phyloP scores from a whole-genome alignment of 2,113 vertebrate genomes.

The Petromus typicus region DNA sequence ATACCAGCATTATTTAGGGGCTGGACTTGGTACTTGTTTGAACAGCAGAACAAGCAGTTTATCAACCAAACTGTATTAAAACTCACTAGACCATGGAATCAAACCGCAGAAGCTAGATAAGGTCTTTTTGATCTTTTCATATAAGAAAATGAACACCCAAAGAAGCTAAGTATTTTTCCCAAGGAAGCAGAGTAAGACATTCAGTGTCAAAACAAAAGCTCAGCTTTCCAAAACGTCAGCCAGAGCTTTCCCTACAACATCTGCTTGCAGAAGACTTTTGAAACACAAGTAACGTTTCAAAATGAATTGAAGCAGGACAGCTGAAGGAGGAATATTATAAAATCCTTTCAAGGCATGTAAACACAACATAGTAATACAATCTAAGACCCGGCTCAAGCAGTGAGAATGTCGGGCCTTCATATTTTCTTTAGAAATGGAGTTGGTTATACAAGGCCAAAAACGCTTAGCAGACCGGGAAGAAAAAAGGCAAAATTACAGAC shows the following conservation, averaged over 20 bases:
- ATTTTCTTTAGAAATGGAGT: background rate
- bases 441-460: background rate
- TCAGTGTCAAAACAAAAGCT: background rate
- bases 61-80: background rate
- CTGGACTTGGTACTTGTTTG: background rate
- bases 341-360: background rate
- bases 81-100: background rate
- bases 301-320: background rate
- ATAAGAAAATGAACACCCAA: background rate
- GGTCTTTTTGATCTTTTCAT: background rate
- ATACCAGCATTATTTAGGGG: background rate
- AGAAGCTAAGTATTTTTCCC: background rate
- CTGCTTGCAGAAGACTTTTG: background rate
- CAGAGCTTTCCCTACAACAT: background rate
- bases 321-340: background rate
- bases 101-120: background rate
- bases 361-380: background rate
- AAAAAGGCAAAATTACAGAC: background rate
- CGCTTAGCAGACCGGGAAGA: background rate
- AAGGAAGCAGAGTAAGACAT: background rate
- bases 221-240: background rate
- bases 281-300: background rate
- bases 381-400: background rate
- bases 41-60: background rate
- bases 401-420: background rate